Percentiles rank a stretch among this genome's conserved stretches.
These are phyloP conservation scores for Setipinna tenuifilis DNA, from an alignment of 2,797 vertebrate genomes.

Conservation along the genomic window DNA sequence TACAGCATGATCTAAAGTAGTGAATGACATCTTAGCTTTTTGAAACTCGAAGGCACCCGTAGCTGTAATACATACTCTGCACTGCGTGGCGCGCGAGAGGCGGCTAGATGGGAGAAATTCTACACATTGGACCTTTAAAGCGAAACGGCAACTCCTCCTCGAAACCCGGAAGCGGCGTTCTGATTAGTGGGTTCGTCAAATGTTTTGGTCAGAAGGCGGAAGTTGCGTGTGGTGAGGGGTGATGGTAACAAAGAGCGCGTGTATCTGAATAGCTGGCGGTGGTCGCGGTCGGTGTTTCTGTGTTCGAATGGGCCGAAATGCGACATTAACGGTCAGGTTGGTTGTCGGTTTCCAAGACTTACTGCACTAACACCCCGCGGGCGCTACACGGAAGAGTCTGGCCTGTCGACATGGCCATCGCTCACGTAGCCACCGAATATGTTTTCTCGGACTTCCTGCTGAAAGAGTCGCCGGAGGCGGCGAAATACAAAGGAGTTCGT, in stretches of 20 bases:
- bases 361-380: not conserved
- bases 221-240: not conserved
- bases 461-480: constrained; percentile 81
- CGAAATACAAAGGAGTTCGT: constrained; percentile 84
- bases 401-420: constrained; percentile 81
- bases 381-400: not conserved
- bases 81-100: too few species aligned
- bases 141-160: too few species aligned
- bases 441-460: constrained; percentile 92
- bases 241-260: not conserved
- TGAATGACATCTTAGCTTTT: too few species aligned
- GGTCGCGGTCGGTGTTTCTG: not conserved
- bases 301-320: not conserved
- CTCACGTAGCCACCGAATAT: constrained; percentile 89
- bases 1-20: too few species aligned
- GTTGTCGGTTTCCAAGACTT: not conserved
- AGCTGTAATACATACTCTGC: too few species aligned
- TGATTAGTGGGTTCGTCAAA: not conserved
- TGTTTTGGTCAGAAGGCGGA: not conserved
- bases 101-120: too few species aligned
- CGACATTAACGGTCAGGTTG: not conserved
- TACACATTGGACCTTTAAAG: too few species aligned
- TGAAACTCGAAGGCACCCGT: too few species aligned
- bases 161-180: not conserved
- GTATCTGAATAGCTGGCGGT: not conserved